Evolutionary conservation across 2,888 invertebrate genomes (phyloP).

Genomic region (Saturnia pavonia): DNA sequence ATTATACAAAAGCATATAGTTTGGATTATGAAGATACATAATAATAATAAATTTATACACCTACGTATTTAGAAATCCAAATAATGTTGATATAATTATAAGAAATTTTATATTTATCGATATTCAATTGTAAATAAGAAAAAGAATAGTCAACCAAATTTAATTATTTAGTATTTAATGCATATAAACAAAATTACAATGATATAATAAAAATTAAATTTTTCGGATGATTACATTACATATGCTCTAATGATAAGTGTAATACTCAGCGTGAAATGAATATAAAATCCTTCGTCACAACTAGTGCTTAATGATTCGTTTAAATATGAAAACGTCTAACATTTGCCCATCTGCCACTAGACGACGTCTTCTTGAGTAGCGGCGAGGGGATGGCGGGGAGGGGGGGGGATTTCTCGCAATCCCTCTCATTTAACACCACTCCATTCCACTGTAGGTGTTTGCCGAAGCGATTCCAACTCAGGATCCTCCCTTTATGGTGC

Average conservation of each 20-base stretch:
- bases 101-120: too few species aligned
- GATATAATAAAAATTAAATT: too few species aligned
- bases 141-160: too few species aligned
- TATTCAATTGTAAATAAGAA: too few species aligned
- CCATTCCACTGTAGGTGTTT: slow-evolving; percentile 79
- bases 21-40: too few species aligned
- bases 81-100: too few species aligned
- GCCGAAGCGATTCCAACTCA: slow-evolving; percentile 77
- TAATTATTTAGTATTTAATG: too few species aligned
- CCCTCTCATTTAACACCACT: slow-evolving; percentile 82
- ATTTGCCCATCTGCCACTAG: slow-evolving; percentile 64
- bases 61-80: too few species aligned
- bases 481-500: slow-evolving; percentile 78
- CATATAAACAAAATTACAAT: too few species aligned
- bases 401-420: slow-evolving; percentile 68
- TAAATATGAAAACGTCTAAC: slow-evolving; percentile 60
- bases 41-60: too few species aligned
- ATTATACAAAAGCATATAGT: neutral
- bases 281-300: neutral
- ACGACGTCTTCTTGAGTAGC: slow-evolving; percentile 63
- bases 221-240: too few species aligned
- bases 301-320: slow-evolving; percentile 52
- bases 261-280: neutral
- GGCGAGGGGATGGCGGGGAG: slow-evolving; percentile 44
- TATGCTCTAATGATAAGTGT: too few species aligned